Percentiles rank a stretch among this genome's conserved stretches.
Evolutionary conservation across 1,140 invertebrate species (phyloP).

Genomic region (Anthonomus grandis): DNA sequence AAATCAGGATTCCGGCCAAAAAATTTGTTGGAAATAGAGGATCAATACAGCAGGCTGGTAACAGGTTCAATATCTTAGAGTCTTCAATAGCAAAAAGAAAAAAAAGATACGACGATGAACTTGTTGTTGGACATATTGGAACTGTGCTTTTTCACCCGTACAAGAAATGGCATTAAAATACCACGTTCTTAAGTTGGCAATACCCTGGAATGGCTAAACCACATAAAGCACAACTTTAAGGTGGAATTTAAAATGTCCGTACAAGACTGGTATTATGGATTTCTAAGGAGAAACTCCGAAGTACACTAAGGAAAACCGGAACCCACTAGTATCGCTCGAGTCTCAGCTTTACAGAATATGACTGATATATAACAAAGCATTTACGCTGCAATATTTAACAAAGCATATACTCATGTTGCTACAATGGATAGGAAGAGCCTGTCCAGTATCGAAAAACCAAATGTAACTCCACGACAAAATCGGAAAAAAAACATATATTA

Average conservation of each 20-base stretch:
- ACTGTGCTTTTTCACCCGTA: too few relatives aligned
- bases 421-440: background rate
- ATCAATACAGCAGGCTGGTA: background rate
- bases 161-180: background rate
- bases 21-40: background rate
- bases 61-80: too few relatives aligned
- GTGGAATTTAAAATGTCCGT: background rate
- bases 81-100: background rate
- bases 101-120: background rate
- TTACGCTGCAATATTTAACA: slow-evolving; percentile 4
- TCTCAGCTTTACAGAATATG: background rate
- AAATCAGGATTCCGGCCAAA: background rate
- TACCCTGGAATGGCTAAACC: background rate
- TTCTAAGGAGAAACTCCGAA: background rate
- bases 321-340: background rate
- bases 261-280: background rate
- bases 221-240: background rate
- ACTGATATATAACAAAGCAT: too few relatives aligned
- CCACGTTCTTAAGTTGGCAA: background rate
- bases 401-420: slow-evolving; percentile 1
- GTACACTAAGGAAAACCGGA: background rate
- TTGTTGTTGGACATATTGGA: background rate
- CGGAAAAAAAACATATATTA: background rate
- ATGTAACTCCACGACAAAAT: background rate
- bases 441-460: background rate